Conservation (phyloP, 2,113 vertebrate genomes). For the Polyodon spathula region DNA sequence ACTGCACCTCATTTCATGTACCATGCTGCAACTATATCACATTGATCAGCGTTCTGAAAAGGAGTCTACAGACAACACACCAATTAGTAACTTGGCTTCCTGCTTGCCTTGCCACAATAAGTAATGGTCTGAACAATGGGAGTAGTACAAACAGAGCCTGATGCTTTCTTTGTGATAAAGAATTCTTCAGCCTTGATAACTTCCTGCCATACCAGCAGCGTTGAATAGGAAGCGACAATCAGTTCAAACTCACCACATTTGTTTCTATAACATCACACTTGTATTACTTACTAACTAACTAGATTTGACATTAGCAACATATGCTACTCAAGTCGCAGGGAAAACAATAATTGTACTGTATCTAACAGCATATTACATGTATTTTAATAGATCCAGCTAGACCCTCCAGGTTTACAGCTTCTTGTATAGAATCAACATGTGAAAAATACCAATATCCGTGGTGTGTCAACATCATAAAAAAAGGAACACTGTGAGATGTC, state of each 20-base stretch:
- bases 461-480: too few species aligned
- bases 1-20: too few species aligned
- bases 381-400: too few species aligned
- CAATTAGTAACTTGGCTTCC: constrained; percentile 10
- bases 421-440: too few species aligned
- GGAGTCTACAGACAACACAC: neutral
- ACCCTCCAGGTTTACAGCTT: too few species aligned
- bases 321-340: neutral
- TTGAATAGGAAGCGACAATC: constrained; percentile 4
- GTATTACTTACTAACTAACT: neutral
- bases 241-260: constrained; percentile 4
- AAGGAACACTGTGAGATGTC: too few species aligned
- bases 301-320: neutral
- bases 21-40: neutral
- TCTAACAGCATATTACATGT: neutral
- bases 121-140: constrained; percentile 7
- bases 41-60: neutral
- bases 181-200: constrained; percentile 4
- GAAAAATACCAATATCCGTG: too few species aligned
- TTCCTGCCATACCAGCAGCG: constrained; percentile 9
- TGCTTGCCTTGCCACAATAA: neutral
- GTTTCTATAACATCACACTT: neutral
- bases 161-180: constrained; percentile 5
- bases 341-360: neutral
- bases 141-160: neutral